These are phyloP conservation scores for Pinctada fucata DNA, from an alignment of 2,888 invertebrate species.

Conservation along the genomic window DNA sequence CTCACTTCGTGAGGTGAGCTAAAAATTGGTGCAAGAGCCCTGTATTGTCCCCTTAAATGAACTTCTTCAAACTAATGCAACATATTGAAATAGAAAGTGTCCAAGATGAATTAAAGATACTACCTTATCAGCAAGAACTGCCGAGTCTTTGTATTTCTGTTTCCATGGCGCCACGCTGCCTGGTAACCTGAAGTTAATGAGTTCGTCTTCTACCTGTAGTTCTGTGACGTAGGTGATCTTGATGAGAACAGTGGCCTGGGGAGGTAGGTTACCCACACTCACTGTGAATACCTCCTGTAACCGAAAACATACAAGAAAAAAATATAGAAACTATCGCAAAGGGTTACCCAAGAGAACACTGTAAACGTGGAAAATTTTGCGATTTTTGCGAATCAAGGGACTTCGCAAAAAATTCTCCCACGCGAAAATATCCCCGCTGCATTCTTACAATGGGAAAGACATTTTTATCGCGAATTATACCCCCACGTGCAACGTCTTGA, in stretches of 20 bases:
- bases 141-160: conserved; percentile 46
- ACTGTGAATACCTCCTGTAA: conserved; percentile 77
- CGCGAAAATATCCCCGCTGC: no score
- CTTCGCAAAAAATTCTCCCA: no score
- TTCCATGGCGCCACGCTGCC: conserved; percentile 76
- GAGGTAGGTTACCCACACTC: conserved; percentile 77
- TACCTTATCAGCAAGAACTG: conserved; percentile 42
- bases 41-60: no score
- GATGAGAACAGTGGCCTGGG: conserved; percentile 73
- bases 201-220: conserved; percentile 74
- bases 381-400: no score
- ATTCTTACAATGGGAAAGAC: no score
- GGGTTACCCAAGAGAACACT: not conserved
- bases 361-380: not conserved
- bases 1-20: no score
- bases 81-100: no score
- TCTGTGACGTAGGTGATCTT: conserved; percentile 78
- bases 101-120: no score
- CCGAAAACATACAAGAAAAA: not conserved
- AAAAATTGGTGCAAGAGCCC: no score
- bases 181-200: conserved; percentile 74
- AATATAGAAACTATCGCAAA: not conserved
- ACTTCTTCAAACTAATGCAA: no score
- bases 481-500: no score
- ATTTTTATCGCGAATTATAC: no score